Evolutionary conservation across 2,888 invertebrate species (phyloP), one percentile per base, ranked within the genome.

Genomic region (Linnaemya tessellans): DNA sequence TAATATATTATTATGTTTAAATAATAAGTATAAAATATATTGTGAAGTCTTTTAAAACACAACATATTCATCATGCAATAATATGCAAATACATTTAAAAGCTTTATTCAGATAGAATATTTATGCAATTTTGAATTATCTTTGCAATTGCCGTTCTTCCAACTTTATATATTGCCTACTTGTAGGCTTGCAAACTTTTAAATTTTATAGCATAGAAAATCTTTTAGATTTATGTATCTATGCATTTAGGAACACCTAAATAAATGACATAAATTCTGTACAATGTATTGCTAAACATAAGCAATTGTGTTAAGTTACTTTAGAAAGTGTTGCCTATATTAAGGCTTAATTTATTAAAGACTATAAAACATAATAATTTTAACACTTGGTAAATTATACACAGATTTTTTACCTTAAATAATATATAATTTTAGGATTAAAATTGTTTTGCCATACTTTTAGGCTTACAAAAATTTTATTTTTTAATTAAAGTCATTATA

Each of bases 341-440:
- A 51, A 1, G 67, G 49, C n/a, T 67, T 51, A 67, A 67, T 38
- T 10, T 67, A 49, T 49, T 67, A 18, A 30, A 41, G 18, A 20
- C 10, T 22, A 35, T 35, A 13, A 25, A 20, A n/a, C 20, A 35
- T 35, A 3, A 22, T 56, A n/a, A 56, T 18, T 25, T 13, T n/a
- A 43, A 18, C 25, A 58, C 18, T 41, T 43, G 54, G 1, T 18
- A 22, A 71, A 18, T 7, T 18, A 71, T 15, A 71, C 11, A 3
- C 7, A 71, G 58, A 7, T 20, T 68, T 20, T 1, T 38, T 54
- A 22, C 3, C 22, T 22, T 25, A 25, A 43, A 18, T 13, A 25
- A 71, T 1, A 25, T 2, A 22, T 13, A 8, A 20, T n/a, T 58
- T 25, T 15, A n/a, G 60, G 18, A 13, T 10, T 35, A 35, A 35